phyloP scores from a whole-genome alignment of 2,113 vertebrate genomes.

The Sardina pilchardus region DNA sequence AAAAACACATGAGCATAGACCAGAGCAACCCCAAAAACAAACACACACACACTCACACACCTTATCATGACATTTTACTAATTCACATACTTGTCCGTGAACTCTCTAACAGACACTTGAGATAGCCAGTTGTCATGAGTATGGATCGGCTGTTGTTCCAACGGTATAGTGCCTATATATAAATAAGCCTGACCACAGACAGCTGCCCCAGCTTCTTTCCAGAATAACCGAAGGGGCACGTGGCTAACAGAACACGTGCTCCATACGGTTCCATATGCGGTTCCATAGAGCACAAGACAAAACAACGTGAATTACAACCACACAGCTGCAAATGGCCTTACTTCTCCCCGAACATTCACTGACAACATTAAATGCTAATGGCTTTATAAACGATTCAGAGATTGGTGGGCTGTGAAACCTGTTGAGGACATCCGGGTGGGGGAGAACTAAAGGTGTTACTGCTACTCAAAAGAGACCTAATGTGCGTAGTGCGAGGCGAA shows the following conservation, averaged over 20 bases:
- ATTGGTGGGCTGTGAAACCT: not conserved
- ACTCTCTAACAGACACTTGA: constrained; percentile 61
- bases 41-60: constrained; percentile 5
- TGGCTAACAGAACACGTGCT: constrained; percentile 54
- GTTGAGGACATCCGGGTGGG: not conserved
- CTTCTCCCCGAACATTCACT: not conserved
- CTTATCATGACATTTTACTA: constrained; percentile 24
- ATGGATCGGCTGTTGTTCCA: constrained; percentile 64
- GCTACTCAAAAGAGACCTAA: not conserved
- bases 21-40: not conserved
- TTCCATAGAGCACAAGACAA: not conserved
- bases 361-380: not conserved
- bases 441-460: not conserved
- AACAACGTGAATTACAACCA: not conserved
- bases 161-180: constrained; percentile 70
- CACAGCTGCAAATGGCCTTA: not conserved
- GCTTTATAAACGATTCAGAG: not conserved
- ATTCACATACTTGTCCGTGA: constrained; percentile 45
- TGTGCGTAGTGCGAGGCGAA: not conserved
- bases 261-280: not conserved
- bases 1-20: not conserved
- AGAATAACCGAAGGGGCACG: constrained; percentile 46
- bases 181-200: constrained; percentile 61
- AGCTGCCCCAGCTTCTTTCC: constrained; percentile 62
- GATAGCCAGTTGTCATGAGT: constrained; percentile 61